These are phyloP conservation scores for Panagrolaimus sp. DNA, from an alignment of 1,140 invertebrate genomes.

Conservation along the genomic window DNA sequence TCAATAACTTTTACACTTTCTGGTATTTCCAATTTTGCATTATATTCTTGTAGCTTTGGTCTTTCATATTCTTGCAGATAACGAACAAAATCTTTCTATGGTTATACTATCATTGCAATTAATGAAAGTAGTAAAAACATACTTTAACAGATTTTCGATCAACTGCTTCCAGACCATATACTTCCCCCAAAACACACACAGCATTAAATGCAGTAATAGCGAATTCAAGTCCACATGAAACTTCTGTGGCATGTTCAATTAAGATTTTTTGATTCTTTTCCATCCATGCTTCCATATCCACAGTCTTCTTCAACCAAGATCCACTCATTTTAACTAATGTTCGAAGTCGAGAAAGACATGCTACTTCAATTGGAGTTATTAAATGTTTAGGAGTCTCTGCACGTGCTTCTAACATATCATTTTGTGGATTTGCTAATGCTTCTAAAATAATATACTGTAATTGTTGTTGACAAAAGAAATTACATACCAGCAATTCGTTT, in stretches of 20 bases:
- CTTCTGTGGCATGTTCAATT: not conserved
- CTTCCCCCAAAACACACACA: not conserved
- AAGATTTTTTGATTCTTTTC: not conserved
- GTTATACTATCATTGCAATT: too few species aligned
- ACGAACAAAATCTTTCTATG: not conserved
- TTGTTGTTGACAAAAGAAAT: too few species aligned
- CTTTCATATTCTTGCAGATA: not conserved
- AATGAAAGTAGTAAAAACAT: too few species aligned
- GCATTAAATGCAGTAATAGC: not conserved
- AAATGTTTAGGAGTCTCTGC: not conserved
- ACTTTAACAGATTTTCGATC: constrained; percentile 1
- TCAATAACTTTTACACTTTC: not conserved
- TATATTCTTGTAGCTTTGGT: not conserved
- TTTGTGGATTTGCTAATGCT: not conserved
- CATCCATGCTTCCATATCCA: constrained; percentile 3
- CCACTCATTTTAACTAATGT: constrained; percentile 8
- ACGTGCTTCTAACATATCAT: not conserved
- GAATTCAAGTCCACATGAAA: not conserved
- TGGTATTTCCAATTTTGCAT: not conserved
- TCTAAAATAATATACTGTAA: not conserved
- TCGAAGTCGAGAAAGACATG: constrained; percentile 1
- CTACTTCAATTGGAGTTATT: not conserved
- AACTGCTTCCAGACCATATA: not conserved
- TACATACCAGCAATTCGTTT: not conserved
- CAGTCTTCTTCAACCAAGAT: constrained; percentile 6